Conservation (phyloP, 2,113 vertebrate genomes). For the Neogobius melanostomus region DNA sequence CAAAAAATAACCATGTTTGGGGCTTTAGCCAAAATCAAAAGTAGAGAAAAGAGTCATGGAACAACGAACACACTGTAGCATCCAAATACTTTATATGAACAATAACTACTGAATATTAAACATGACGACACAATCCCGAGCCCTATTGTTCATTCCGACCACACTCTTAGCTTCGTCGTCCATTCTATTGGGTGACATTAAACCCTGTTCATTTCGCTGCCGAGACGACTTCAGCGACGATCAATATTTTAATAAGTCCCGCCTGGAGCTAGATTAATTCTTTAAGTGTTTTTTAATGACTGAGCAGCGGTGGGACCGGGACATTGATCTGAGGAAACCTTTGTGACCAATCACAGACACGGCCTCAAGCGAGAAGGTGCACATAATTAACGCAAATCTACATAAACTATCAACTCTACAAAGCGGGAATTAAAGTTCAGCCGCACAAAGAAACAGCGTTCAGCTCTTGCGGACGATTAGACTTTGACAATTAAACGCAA, state of each 20-base stretch:
- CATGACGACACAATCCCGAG: too few species aligned
- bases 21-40: too few species aligned
- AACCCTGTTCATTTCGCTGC: constrained; percentile 26
- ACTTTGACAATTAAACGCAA: too few species aligned
- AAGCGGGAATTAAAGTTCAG: constrained; percentile 1
- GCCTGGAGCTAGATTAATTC: constrained; percentile 46
- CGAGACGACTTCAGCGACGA: constrained; percentile 26
- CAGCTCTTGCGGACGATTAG: not conserved
- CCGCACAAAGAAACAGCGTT: not conserved
- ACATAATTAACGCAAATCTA: constrained; percentile 36
- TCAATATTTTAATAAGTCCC: constrained; percentile 45
- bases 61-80: too few species aligned
- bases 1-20: too few species aligned
- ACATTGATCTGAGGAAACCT: constrained; percentile 28
- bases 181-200: constrained; percentile 18
- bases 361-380: constrained; percentile 22
- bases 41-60: too few species aligned
- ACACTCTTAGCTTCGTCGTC: constrained; percentile 16
- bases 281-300: constrained; percentile 59
- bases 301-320: constrained; percentile 10
- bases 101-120: too few species aligned
- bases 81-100: too few species aligned
- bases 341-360: constrained; percentile 19
- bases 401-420: constrained; percentile 32
- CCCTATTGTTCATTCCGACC: not conserved